Conservation (phyloP, 1,140 invertebrate genomes). For the Helicoverpa zea region DNA sequence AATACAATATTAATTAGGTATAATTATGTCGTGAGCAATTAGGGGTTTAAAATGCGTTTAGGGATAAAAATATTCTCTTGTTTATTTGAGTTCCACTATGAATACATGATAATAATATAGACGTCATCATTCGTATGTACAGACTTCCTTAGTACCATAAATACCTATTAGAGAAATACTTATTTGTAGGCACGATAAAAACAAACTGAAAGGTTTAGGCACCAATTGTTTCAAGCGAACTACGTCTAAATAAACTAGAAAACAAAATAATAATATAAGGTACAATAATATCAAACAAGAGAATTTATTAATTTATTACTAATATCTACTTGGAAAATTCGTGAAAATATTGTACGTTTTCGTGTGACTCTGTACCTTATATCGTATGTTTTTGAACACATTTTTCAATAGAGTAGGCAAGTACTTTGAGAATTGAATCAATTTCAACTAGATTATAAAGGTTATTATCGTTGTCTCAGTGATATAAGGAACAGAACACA, state of each 20-base stretch:
- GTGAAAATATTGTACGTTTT: slow-evolving; percentile 36
- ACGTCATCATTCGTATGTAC: slow-evolving; percentile 29
- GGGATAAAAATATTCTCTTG: slow-evolving; percentile 24
- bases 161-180: slow-evolving; percentile 28
- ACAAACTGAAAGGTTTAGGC: slow-evolving; percentile 39
- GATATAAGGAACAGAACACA: slow-evolving; percentile 69
- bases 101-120: slow-evolving; percentile 25
- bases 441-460: background rate
- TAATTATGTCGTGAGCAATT: slow-evolving; percentile 1
- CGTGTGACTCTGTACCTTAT: slow-evolving; percentile 16
- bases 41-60: slow-evolving; percentile 3
- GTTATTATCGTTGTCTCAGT: slow-evolving; percentile 12
- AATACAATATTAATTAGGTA: background rate
- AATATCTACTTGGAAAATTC: slow-evolving; percentile 42
- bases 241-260: slow-evolving; percentile 41
- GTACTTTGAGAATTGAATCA: background rate
- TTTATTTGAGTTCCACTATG: background rate
- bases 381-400: slow-evolving; percentile 14
- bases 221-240: slow-evolving; percentile 49
- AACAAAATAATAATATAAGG: slow-evolving; percentile 22
- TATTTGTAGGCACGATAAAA: slow-evolving; percentile 29
- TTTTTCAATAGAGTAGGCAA: background rate
- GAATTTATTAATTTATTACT: slow-evolving; percentile 28
- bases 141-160: slow-evolving; percentile 24
- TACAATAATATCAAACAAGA: slow-evolving; percentile 44